Base-by-base conservation (phyloP, 2,888 invertebrate species). In the Shargacucullia verbasci region DNA sequence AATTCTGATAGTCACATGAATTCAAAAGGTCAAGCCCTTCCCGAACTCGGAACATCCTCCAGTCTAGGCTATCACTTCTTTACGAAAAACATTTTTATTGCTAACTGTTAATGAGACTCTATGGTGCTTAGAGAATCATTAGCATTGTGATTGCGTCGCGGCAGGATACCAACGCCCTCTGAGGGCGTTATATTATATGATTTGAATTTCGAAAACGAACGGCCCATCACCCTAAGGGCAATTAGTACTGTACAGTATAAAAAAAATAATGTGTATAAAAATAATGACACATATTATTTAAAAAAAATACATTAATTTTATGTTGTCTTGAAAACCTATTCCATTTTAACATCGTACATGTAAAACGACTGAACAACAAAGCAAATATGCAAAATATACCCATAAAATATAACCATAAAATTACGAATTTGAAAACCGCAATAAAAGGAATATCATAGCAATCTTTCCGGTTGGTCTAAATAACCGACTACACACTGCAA, bases 181-280 rank as follows among this genome's bases (percentile, higher is more conserved):
- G 48, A 70, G 73, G 78, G 78, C 70, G 77, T 52, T 44, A 39
- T 34, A 70, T 67, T 83, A 79, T 81, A 85, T 84, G 81, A 79
- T 72, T 69, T 68, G 79, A 82, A 80, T 79, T 81, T 78, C 78
- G 81, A 79, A 79, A 85, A 82, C 83, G 82, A 83, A 83, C 84
- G 66, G 76, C 84, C 86, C 81, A 80, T 70, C 67, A 65, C 67
- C 81, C 70, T 56, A 41, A 56, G 68, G 71, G 64, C 48, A 44
- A 67, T 58, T 60, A 49, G 37, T 13, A 14, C 7, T 7, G 14
- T 20, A 55, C n/a, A 44, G 12, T 52, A 41, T 59, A 38, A 11
- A 20, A 11, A 59, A 49, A 13, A 14, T 15, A 11, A 39, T 29
- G 35, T 35, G 14, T 37, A 15, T 29, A 1, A n/a, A 12, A 7